Conservation (phyloP, 2,888 invertebrate species). For the Lissonota sp. region DNA sequence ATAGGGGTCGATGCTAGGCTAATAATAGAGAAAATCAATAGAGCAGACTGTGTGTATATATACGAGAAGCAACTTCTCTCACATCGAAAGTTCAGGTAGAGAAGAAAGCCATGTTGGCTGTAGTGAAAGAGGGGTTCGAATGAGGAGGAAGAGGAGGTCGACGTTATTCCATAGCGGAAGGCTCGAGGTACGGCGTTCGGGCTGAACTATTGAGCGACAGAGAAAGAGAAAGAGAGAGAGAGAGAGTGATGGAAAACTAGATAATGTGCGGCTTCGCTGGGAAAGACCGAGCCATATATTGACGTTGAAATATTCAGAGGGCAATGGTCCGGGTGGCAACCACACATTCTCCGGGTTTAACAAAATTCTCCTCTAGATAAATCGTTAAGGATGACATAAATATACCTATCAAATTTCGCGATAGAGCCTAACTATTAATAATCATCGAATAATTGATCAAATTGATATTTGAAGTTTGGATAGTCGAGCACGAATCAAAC, state of each 20-base stretch:
- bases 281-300: slow-evolving; percentile 57
- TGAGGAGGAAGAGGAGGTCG: slow-evolving; percentile 44
- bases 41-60: slow-evolving; percentile 42
- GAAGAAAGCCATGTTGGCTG: slow-evolving; percentile 41
- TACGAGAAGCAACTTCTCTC: slow-evolving; percentile 26
- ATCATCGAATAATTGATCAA: too few species aligned
- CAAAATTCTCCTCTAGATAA: slow-evolving; percentile 37
- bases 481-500: neutral
- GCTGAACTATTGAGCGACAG: slow-evolving; percentile 56
- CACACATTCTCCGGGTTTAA: slow-evolving; percentile 30
- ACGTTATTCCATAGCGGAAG: slow-evolving; percentile 45
- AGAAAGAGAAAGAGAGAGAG: slow-evolving; percentile 16
- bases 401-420: slow-evolving; percentile 1
- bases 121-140: neutral
- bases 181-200: slow-evolving; percentile 45
- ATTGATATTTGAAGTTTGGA: neutral
- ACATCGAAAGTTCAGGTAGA: slow-evolving; percentile 44
- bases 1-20: slow-evolving; percentile 75
- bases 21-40: slow-evolving; percentile 80
- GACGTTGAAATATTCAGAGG: slow-evolving; percentile 69
- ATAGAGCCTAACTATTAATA: neutral
- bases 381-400: neutral
- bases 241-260: slow-evolving; percentile 48
- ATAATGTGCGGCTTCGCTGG: slow-evolving; percentile 62
- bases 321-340: slow-evolving; percentile 37